phyloP scores from a whole-genome alignment of 2,797 vertebrate genomes.

The Garrulus glandarius region DNA sequence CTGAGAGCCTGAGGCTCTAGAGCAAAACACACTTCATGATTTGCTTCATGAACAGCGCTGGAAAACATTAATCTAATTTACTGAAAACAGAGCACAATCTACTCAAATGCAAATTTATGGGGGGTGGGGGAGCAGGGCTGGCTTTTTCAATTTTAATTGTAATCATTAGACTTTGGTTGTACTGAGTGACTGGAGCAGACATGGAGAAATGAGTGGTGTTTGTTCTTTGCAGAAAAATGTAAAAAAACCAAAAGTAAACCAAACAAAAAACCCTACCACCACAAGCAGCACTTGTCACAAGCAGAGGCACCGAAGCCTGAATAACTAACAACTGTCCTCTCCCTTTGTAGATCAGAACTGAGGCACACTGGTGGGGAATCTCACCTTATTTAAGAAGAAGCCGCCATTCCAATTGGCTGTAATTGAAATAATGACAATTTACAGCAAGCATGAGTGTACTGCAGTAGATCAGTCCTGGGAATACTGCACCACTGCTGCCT shows the following conservation, averaged over 20 bases:
- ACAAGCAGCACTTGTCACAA: background rate
- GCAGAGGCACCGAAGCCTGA: constrained; percentile 7
- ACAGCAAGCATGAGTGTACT: background rate
- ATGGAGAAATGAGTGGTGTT: background rate
- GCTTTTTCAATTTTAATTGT: background rate
- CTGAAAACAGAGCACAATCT: background rate
- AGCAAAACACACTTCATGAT: background rate
- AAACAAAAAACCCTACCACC: background rate
- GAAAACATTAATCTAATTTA: background rate
- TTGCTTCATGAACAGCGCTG: background rate
- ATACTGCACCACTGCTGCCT: background rate
- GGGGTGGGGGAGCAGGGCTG: background rate
- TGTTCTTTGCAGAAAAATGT: background rate
- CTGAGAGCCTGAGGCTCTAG: background rate
- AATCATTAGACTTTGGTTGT: background rate
- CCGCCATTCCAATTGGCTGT: background rate
- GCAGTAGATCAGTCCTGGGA: background rate
- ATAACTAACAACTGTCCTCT: background rate
- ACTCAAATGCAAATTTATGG: background rate
- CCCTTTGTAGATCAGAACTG: background rate
- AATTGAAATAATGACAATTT: background rate
- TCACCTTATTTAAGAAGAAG: background rate
- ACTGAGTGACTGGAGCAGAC: background rate
- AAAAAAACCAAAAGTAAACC: background rate
- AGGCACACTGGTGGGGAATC: constrained; percentile 29